A percentile compares a stretch with the other conserved stretches of the same genome.
phyloP scores from a whole-genome alignment of 2,888 invertebrate species.

The Stenolophus ochropezus region DNA sequence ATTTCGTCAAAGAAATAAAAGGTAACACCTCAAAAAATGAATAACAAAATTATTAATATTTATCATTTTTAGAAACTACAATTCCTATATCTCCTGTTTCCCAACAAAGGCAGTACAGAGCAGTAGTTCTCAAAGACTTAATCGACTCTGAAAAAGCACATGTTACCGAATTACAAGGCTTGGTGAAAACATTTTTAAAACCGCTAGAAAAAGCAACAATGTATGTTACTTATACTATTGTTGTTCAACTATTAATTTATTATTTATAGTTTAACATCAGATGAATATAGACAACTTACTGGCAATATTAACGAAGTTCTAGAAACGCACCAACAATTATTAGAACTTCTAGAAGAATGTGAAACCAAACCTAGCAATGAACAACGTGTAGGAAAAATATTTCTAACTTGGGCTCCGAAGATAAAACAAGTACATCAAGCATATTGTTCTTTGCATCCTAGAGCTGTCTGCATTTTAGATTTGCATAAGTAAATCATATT shows the following conservation, averaged over 20 bases:
- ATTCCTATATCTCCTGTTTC: constrained; percentile 79
- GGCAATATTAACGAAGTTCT: constrained; percentile 93
- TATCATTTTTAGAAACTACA: constrained; percentile 74
- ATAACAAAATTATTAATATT: constrained; percentile 12
- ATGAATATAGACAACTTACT: constrained; percentile 90
- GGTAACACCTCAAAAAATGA: constrained; percentile 73
- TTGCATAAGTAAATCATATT: constrained; percentile 84
- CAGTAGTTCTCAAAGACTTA: constrained; percentile 91
- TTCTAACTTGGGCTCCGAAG: constrained; percentile 88
- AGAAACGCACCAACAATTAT: constrained; percentile 88
- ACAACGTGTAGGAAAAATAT: constrained; percentile 93
- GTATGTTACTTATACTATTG: constrained; percentile 77
- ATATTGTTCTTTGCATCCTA: constrained; percentile 96
- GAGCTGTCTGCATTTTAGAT: constrained; percentile 94
- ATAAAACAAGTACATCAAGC: constrained; percentile 89
- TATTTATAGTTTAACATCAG: constrained; percentile 82
- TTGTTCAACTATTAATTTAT: constrained; percentile 48
- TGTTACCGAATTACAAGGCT: constrained; percentile 90
- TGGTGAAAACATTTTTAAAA: constrained; percentile 89
- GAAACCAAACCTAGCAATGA: constrained; percentile 82
- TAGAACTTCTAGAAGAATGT: constrained; percentile 87
- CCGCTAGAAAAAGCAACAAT: constrained; percentile 91
- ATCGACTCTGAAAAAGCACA: constrained; percentile 95
- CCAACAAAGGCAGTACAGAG: constrained; percentile 84
- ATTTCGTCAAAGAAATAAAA: constrained; percentile 95